Conservation (phyloP, 2,888 invertebrate genomes). For the Poecilus cupreus region DNA sequence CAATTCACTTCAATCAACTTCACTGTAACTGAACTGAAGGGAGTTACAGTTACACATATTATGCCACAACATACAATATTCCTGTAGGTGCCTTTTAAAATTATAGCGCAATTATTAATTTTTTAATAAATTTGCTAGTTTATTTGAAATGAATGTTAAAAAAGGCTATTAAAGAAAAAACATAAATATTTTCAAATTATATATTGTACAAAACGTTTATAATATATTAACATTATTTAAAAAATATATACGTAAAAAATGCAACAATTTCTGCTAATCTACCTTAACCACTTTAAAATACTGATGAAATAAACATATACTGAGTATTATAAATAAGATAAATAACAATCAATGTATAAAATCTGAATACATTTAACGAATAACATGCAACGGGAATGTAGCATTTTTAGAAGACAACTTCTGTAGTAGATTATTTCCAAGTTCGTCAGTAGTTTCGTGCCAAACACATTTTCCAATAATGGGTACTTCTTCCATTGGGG, state of each 20-base stretch:
- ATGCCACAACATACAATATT: not conserved
- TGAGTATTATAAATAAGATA: conserved; percentile 51
- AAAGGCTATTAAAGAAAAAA: not conserved
- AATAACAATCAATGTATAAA: conserved; percentile 44
- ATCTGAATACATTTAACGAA: conserved; percentile 76
- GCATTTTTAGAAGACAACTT: conserved; percentile 84
- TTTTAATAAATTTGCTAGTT: no score
- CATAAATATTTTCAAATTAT: not conserved
- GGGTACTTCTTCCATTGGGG: conserved; percentile 90
- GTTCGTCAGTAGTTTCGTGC: conserved; percentile 85
- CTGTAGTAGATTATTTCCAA: conserved; percentile 81
- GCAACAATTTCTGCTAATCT: conserved; percentile 43
- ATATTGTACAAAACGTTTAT: conserved; percentile 24
- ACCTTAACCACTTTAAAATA: conserved; percentile 56
- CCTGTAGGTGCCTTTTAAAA: no score
- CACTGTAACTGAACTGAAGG: conserved; percentile 1
- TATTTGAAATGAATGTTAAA: not conserved
- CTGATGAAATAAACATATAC: conserved; percentile 46
- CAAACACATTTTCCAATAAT: conserved; percentile 92
- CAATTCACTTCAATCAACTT: conserved; percentile 17
- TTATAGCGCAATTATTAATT: no score
- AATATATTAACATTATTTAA: conserved; percentile 53
- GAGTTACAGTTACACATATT: not conserved
- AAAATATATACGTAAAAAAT: conserved; percentile 57
- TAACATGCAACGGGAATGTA: conserved; percentile 87